Percentiles rank a stretch among this genome's conserved stretches.
These are phyloP conservation scores for Hippopotamus amphibius DNA, from an alignment of 2,113 vertebrate species.

Conservation along the genomic window DNA sequence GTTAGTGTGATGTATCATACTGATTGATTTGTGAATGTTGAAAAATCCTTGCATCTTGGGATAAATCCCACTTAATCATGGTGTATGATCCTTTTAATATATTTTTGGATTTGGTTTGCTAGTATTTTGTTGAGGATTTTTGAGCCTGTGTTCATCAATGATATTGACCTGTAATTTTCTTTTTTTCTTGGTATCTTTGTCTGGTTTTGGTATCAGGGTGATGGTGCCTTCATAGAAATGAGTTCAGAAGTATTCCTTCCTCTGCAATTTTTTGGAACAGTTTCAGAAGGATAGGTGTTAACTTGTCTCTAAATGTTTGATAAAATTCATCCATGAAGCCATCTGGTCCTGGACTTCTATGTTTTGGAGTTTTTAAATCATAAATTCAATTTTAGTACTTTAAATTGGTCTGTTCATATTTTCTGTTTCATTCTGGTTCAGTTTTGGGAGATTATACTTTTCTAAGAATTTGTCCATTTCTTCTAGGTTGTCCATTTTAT, in stretches of 20 bases:
- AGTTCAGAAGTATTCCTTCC: neutral
- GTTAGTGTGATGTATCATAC: neutral
- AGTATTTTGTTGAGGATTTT: neutral
- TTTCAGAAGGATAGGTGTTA: neutral
- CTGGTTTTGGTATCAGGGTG: neutral
- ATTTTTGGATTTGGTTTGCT: neutral
- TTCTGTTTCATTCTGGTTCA: neutral
- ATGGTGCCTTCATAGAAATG: neutral
- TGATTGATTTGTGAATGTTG: neutral
- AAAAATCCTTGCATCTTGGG: neutral
- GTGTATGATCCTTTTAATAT: neutral
- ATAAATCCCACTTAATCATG: neutral
- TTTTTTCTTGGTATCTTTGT: neutral
- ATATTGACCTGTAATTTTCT: neutral
- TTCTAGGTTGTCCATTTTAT: neutral
- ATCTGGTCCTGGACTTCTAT: neutral
- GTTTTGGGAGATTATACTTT: neutral
- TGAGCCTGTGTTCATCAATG: neutral
- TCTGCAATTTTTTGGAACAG: neutral
- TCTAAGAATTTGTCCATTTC: neutral
- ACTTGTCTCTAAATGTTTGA: neutral
- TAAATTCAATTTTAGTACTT: neutral
- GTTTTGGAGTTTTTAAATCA: neutral
- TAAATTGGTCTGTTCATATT: neutral
- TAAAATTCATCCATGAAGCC: neutral